These are phyloP conservation scores for Rhinichthys osculus DNA, from an alignment of 2,797 vertebrate species.

Conservation along the genomic window DNA sequence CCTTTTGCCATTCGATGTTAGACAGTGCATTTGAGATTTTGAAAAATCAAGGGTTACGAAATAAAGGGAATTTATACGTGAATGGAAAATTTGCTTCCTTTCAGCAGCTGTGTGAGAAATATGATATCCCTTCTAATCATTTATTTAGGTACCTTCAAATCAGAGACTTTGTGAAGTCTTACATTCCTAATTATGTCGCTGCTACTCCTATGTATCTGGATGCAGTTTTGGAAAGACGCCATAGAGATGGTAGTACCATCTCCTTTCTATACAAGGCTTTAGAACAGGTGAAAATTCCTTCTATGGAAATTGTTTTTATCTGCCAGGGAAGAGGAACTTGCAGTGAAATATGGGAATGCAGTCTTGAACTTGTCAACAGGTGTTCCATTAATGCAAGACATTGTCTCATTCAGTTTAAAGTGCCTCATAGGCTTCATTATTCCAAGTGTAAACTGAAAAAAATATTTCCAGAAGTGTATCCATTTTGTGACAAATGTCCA, in stretches of 20 bases:
- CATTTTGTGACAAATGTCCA: too few species aligned
- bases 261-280: too few species aligned
- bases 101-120: neutral
- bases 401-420: too few species aligned
- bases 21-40: neutral
- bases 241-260: too few species aligned
- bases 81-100: slow-evolving; percentile 11
- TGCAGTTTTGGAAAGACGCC: neutral
- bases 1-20: too few species aligned
- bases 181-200: neutral
- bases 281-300: neutral
- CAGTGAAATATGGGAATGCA: too few species aligned
- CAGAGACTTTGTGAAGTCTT: neutral
- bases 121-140: neutral
- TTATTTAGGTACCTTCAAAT: neutral
- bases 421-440: too few species aligned
- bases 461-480: too few species aligned
- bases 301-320: neutral
- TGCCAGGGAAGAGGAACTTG: too few species aligned
- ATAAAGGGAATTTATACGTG: neutral
- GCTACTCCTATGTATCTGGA: neutral
- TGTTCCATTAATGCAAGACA: too few species aligned
- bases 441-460: too few species aligned
- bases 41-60: neutral
- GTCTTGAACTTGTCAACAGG: too few species aligned